Base-by-base conservation (phyloP, 2,888 invertebrate genomes). In the Brenthis hecate region DNA sequence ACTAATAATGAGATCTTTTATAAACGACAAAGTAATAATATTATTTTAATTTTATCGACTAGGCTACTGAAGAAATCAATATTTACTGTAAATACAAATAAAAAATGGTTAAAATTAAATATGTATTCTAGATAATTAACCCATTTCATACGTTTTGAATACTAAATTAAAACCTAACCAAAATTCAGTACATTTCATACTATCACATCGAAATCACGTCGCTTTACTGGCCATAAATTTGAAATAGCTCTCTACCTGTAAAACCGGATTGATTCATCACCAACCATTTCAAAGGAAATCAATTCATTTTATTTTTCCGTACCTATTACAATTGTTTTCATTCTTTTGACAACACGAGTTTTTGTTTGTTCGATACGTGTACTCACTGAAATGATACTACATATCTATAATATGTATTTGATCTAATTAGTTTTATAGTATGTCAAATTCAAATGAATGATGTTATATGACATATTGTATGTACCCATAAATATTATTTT, bases 201-300 rank as follows among this genome's bases (percentile, higher is more conserved):
- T 67, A 67, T 64, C 16, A 58, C 28, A 62, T 62, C 56, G 51
- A 70, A 68, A 70, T 68, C 68, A 66, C 66, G 58, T 55, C 56
- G 57, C 61, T 61, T 67, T 51, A 48, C 61, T 54, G 64, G 43
- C 67, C 56, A 68, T 72, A 72, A 73, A 73, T 69, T 67, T 72
- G 65, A 71, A 72, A 70, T 65, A 66, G 70, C 68, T 65, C 23
- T 64, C 64, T 66, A 66, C 64, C 72, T 63, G 61, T 54, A 68
- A 65, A 70, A 72, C 58, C 54, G 56, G 65, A 72, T 72, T 72
- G 72, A 72, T 73, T 73, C 69, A 72, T 70, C 68, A 66, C 70
- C 72, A 61, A 51, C 55, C 57, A 70, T 55, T 71, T 65, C 64
- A 66, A 73, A 72, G 64, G 55, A 55, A 67, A 72, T 66, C 64